A percentile compares a stretch with the other conserved stretches of the same genome.
These are phyloP conservation scores for Pectinophora gossypiella DNA, from an alignment of 1,140 invertebrate species.

Conservation along the genomic window DNA sequence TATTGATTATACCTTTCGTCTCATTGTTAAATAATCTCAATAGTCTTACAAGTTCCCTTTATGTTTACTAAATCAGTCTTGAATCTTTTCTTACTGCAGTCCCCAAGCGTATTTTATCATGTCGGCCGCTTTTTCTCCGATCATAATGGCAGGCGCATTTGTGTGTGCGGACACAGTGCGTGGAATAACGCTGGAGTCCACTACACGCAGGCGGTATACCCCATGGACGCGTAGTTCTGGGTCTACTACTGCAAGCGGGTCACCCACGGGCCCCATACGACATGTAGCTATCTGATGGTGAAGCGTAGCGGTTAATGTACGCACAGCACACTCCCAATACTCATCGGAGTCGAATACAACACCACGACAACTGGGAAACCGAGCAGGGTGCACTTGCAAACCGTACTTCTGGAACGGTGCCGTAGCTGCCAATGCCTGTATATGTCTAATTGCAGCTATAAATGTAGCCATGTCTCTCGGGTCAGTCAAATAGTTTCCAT, in stretches of 20 bases:
- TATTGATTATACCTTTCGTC: no score
- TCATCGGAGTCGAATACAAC: conserved; percentile 69
- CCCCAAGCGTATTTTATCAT: conserved; percentile 56
- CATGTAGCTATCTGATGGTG: conserved; percentile 80
- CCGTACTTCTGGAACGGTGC: conserved; percentile 68
- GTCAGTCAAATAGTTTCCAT: conserved; percentile 79
- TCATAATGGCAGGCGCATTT: conserved; percentile 72
- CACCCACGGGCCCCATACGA: conserved; percentile 78
- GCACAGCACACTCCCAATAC: conserved; percentile 77
- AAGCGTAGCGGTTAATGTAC: conserved; percentile 70
- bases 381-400: conserved; percentile 60
- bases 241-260: conserved; percentile 76
- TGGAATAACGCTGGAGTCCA: conserved; percentile 77
- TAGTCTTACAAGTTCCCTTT: no score
- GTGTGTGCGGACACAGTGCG: conserved; percentile 74
- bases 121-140: conserved; percentile 73
- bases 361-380: conserved; percentile 66
- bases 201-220: conserved; percentile 71
- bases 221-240: conserved; percentile 74
- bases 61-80: neutral
- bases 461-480: conserved; percentile 70
- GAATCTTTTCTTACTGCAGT: neutral
- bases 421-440: conserved; percentile 62
- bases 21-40: no score
- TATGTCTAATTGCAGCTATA: conserved; percentile 66